These are phyloP conservation scores for Noctua janthe DNA, from an alignment of 2,888 invertebrate genomes.

Conservation along the genomic window DNA sequence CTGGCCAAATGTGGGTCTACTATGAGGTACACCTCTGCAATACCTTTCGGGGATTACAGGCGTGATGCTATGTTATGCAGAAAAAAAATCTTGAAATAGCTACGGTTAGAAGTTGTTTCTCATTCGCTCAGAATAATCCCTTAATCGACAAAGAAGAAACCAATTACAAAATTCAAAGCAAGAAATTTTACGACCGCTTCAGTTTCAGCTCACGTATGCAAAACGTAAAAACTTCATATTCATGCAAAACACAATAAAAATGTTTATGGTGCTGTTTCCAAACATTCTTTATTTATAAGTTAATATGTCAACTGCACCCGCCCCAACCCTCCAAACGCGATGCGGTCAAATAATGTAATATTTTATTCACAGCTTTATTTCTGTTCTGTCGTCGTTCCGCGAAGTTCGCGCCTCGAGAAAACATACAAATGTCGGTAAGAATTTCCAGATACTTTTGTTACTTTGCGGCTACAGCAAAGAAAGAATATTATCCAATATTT, in stretches of 20 bases:
- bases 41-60: not conserved
- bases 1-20: not conserved
- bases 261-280: slow-evolving; percentile 51
- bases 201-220: slow-evolving; percentile 15
- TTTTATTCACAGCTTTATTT: slow-evolving; percentile 76
- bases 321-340: slow-evolving; percentile 58
- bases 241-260: slow-evolving; percentile 53
- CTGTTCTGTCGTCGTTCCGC: slow-evolving; percentile 67
- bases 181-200: slow-evolving; percentile 14
- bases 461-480: slow-evolving; percentile 39
- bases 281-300: slow-evolving; percentile 65
- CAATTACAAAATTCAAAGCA: slow-evolving; percentile 13
- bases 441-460: slow-evolving; percentile 61
- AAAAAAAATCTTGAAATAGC: not conserved
- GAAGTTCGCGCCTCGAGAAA: slow-evolving; percentile 60
- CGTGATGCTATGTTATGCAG: not conserved
- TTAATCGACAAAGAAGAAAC: not conserved
- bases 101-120: not conserved
- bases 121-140: not conserved
- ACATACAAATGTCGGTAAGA: slow-evolving; percentile 62
- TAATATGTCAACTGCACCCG: slow-evolving; percentile 69
- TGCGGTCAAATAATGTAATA: slow-evolving; percentile 74
- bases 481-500: slow-evolving; percentile 52
- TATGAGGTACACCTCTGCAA: not conserved
- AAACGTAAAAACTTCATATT: slow-evolving; percentile 46